Conservation (phyloP, 2,888 invertebrate species). For the Drosophila merina region DNA sequence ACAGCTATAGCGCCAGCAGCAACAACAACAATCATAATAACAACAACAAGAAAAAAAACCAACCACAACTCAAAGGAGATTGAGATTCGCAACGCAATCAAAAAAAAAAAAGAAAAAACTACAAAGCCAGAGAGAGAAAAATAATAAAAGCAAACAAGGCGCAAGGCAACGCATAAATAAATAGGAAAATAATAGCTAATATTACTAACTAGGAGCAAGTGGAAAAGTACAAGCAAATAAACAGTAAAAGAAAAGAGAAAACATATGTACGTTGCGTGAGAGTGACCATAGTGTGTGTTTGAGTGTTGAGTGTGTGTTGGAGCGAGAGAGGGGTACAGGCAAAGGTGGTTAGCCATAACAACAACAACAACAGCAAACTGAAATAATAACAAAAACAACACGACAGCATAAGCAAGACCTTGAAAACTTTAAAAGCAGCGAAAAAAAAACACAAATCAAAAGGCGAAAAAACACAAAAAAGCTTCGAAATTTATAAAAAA, state of each 20-base stretch:
- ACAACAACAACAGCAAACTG: conserved; percentile 34
- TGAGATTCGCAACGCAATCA: conserved; percentile 75
- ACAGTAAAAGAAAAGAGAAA: conserved; percentile 62
- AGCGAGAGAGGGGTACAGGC: conserved; percentile 23
- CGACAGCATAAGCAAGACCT: conserved; percentile 67
- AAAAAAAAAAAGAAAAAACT: conserved; percentile 46
- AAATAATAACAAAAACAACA: conserved; percentile 28
- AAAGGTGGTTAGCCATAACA: conserved; percentile 64
- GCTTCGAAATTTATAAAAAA: conserved; percentile 1
- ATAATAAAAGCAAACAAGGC: conserved; percentile 17
- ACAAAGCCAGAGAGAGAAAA: not conserved
- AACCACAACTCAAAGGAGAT: conserved; percentile 64
- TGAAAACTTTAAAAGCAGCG: conserved; percentile 71
- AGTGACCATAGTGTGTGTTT: conserved; percentile 30
- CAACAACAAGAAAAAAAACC: conserved; percentile 26
- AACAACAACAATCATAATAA: conserved; percentile 26
- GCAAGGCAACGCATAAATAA: conserved; percentile 51
- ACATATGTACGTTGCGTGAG: conserved; percentile 61
- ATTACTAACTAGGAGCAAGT: conserved; percentile 34
- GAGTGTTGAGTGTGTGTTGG: conserved; percentile 17
- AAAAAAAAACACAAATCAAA: conserved; percentile 52
- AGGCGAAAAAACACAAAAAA: conserved; percentile 50
- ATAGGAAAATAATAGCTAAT: conserved; percentile 39
- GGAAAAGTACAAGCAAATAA: conserved; percentile 49
- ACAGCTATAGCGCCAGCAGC: conserved; percentile 20